These are phyloP conservation scores for Halcyon smyrnensis DNA, from an alignment of 2,797 vertebrate genomes.

Conservation along the genomic window DNA sequence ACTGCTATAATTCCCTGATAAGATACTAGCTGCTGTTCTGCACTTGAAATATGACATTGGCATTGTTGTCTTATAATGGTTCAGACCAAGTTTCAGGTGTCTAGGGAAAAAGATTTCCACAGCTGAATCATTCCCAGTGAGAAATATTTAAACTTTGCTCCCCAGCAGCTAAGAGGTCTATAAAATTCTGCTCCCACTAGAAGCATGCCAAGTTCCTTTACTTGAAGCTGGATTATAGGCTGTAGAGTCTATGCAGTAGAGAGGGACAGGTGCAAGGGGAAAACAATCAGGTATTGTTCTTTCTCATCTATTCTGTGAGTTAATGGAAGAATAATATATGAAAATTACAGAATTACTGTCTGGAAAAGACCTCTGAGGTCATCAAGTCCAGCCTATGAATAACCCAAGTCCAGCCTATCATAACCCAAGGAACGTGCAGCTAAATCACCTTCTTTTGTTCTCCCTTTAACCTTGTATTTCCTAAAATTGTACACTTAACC, in stretches of 20 bases:
- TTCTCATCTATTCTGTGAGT: background rate
- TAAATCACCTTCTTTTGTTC: slow-evolving; percentile 33
- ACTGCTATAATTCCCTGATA: background rate
- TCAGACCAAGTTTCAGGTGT: background rate
- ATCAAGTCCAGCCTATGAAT: no score
- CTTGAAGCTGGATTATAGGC: background rate
- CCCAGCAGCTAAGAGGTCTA: background rate
- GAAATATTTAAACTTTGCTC: background rate
- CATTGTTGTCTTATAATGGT: background rate
- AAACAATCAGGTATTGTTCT: background rate
- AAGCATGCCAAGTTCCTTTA: background rate
- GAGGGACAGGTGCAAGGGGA: background rate
- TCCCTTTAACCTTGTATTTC: slow-evolving; percentile 11
- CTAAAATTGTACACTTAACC: slow-evolving; percentile 33
- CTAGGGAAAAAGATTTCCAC: background rate
- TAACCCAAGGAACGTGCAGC: background rate
- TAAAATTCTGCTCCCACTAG: background rate
- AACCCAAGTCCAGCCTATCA: background rate
- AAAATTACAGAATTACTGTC: background rate
- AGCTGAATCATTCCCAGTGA: background rate
- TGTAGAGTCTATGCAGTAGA: background rate
- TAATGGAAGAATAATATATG: slow-evolving; percentile 26
- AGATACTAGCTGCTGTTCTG: background rate
- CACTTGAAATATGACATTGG: background rate
- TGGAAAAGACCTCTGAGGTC: no score